phyloP scores from a whole-genome alignment of 2,113 vertebrate genomes.

The Eudyptes chrysolophus region DNA sequence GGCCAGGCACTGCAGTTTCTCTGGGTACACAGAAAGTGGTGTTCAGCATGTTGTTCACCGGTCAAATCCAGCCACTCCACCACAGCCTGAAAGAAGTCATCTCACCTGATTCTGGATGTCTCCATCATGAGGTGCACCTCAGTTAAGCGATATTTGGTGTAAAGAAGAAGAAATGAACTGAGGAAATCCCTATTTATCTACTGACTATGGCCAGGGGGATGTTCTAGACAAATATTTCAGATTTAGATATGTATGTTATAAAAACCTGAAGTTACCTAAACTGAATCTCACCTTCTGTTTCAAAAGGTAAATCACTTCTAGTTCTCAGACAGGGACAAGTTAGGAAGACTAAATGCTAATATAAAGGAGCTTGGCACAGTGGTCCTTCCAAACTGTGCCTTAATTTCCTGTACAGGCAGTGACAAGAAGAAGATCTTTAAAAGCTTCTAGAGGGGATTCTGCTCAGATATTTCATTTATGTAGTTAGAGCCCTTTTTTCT shows the following conservation, averaged over 20 bases:
- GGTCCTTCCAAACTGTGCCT: background rate
- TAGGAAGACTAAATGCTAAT: background rate
- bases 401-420: background rate
- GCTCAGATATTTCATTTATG: background rate
- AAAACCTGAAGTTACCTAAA: background rate
- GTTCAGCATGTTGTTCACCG: background rate
- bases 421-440: background rate
- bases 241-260: background rate
- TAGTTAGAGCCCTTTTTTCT: background rate
- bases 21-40: background rate
- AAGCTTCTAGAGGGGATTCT: background rate
- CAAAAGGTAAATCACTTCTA: background rate
- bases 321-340: background rate
- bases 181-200: background rate
- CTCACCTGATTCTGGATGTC: background rate
- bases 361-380: background rate
- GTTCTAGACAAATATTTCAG: background rate
- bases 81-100: background rate
- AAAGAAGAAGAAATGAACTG: background rate
- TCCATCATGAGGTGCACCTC: background rate
- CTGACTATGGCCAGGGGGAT: background rate
- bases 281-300: background rate
- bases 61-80: background rate
- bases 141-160: background rate
- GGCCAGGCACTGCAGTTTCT: accelerated